These are phyloP conservation scores for Pica pica DNA, from an alignment of 2,113 vertebrate genomes.

Conservation along the genomic window DNA sequence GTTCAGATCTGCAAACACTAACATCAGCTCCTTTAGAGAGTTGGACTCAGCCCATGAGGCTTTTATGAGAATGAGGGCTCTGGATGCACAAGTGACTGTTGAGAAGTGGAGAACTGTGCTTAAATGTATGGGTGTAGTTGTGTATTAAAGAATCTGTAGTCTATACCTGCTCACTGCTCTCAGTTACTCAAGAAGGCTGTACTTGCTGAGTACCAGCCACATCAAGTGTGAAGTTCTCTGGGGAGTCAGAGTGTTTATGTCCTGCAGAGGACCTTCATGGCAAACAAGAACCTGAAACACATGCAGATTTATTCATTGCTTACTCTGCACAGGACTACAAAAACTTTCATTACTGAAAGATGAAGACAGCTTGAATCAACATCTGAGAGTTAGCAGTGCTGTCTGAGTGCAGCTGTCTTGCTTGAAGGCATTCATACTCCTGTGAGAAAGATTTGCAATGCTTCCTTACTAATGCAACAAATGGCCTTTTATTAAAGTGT, in stretches of 20 bases:
- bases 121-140: fast-evolving
- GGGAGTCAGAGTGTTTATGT: not conserved
- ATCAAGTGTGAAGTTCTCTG: not conserved
- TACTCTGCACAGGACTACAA: not conserved
- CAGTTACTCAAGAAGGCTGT: not conserved
- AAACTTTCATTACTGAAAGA: not conserved
- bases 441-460: not conserved
- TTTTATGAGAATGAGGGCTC: not conserved
- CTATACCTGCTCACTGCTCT: not conserved
- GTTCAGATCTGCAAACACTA: not conserved
- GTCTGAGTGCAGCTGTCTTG: not conserved
- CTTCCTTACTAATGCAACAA: not conserved
- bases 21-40: not conserved
- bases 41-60: not conserved
- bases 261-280: not conserved
- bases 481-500: not conserved
- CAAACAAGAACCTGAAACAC: not conserved
- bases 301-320: not conserved
- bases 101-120: not conserved
- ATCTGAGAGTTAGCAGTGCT: not conserved
- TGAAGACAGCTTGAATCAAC: not conserved
- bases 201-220: not conserved
- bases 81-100: not conserved
- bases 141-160: not conserved
- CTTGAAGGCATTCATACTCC: not conserved